phyloP scores from a whole-genome alignment of 2,113 vertebrate species.

The Salvelinus sp. region DNA sequence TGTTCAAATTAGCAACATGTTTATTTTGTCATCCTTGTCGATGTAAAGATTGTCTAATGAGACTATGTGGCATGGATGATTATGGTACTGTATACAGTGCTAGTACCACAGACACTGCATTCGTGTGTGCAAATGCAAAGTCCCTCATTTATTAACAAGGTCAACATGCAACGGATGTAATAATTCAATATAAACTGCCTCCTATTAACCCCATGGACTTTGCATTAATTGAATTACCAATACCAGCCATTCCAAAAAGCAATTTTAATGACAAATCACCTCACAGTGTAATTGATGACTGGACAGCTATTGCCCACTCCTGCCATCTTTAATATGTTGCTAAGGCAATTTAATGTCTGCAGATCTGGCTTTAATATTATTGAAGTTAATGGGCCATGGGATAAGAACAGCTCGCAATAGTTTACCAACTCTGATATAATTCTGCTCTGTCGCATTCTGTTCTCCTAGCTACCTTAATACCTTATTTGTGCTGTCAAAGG shows the following conservation, averaged over 20 bases:
- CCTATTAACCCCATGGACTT: conserved; percentile 39
- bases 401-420: conserved; percentile 29
- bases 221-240: conserved; percentile 40
- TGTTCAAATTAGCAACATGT: too few relatives aligned
- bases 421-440: conserved; percentile 30
- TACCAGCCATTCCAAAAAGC: conserved; percentile 30
- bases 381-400: conserved; percentile 59
- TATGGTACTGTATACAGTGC: too few relatives aligned
- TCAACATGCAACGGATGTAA: conserved; percentile 37
- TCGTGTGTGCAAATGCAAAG: not conserved
- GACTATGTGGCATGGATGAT: too few relatives aligned
- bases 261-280: conserved; percentile 45
- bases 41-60: too few relatives aligned
- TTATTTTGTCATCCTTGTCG: too few relatives aligned
- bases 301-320: conserved; percentile 20
- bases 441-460: conserved; percentile 13
- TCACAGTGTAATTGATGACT: conserved; percentile 38
- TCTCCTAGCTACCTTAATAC: not conserved
- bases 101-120: too few relatives aligned
- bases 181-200: conserved; percentile 16
- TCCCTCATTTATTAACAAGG: conserved; percentile 21
- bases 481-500: not conserved
- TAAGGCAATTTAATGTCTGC: conserved; percentile 38
- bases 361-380: conserved; percentile 47
- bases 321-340: conserved; percentile 29